Evolutionary conservation across 2,888 invertebrate genomes (phyloP).

Genomic region (Trachelus troglodyta): DNA sequence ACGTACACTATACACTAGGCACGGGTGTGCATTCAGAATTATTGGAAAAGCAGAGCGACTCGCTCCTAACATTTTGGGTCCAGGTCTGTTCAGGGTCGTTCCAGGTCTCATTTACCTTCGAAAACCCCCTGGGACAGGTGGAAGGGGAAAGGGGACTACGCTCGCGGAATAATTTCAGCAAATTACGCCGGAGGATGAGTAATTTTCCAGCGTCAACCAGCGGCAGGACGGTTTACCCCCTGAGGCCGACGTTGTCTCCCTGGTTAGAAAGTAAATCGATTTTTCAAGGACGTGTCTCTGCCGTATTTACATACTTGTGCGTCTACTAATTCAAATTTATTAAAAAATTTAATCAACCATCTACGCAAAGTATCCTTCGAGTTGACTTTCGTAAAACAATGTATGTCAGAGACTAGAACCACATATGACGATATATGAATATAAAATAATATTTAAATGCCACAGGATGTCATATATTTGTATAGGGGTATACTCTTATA

Average conservation of each 20-base stretch:
- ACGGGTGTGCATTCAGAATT: neutral
- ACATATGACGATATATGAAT: neutral
- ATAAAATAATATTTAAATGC: neutral
- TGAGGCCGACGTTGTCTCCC: neutral
- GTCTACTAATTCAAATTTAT: neutral
- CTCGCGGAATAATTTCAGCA: neutral
- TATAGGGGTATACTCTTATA: neutral
- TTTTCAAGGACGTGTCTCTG: neutral
- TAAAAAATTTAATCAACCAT: neutral
- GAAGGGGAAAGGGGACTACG: neutral
- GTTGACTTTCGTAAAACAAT: neutral
- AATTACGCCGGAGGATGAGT: neutral
- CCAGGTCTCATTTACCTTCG: neutral
- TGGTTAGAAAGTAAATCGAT: neutral
- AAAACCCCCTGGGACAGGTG: neutral
- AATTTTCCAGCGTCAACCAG: neutral
- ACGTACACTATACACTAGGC: neutral
- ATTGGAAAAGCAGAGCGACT: neutral
- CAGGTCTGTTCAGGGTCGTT: neutral
- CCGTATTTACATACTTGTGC: neutral
- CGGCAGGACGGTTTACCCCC: neutral
- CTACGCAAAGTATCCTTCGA: neutral
- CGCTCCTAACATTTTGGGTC: neutral
- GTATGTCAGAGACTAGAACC: neutral
- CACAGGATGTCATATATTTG: neutral